A percentile compares a stretch with the other conserved stretches of the same genome.
Conservation (phyloP, 2,797 vertebrate genomes). For the Characodon lateralis region DNA sequence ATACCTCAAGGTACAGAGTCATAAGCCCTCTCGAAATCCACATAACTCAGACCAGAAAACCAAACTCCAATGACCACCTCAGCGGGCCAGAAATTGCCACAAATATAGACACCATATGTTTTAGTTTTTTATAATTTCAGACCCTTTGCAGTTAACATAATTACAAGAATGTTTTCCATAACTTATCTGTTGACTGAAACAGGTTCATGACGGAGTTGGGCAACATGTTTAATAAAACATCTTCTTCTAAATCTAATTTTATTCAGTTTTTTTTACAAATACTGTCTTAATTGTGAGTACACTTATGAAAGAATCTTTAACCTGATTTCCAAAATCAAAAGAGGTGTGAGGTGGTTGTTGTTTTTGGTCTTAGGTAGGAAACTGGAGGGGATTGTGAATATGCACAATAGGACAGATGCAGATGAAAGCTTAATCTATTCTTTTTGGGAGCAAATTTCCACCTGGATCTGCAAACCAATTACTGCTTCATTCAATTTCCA, state of each 20-base stretch:
- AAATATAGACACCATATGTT: background rate
- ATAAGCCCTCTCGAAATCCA: background rate
- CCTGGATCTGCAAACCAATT: background rate
- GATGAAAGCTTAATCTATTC: conserved; percentile 1
- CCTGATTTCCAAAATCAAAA: background rate
- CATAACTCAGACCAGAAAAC: background rate
- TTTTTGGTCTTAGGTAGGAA: background rate
- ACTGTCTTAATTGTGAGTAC: background rate
- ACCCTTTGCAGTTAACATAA: background rate
- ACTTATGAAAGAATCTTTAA: conserved; percentile 14
- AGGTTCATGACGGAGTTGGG: background rate
- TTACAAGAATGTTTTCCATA: background rate
- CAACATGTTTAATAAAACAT: too few relatives aligned
- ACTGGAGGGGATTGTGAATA: conserved; percentile 15
- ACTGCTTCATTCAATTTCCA: conserved; percentile 1
- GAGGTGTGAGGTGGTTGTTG: background rate
- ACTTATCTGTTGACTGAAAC: background rate
- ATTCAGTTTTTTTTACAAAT: background rate
- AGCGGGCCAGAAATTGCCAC: background rate
- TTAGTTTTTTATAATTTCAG: background rate
- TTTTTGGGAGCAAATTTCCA: background rate
- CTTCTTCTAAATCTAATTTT: conserved; percentile 3
- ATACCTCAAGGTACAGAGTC: background rate
- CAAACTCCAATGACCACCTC: background rate
- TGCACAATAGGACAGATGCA: conserved; percentile 17